Percentiles rank a stretch among this genome's conserved stretches.
Evolutionary conservation across 1,140 invertebrate species (phyloP).

Genomic region (Gyrodactylus salaris): DNA sequence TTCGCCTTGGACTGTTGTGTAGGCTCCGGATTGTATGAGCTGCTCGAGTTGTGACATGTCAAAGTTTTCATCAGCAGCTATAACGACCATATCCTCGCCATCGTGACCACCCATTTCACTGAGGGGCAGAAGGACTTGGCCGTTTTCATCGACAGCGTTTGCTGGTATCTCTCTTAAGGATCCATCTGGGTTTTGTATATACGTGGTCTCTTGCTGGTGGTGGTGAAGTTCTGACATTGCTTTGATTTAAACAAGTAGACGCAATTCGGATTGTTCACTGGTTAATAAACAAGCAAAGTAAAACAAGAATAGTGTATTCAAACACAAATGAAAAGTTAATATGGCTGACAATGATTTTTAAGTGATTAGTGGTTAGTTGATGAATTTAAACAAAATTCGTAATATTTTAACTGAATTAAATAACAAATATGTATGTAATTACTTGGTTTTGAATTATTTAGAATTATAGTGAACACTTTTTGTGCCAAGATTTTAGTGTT

Average conservation of each 20-base stretch:
- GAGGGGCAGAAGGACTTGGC: not conserved
- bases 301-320: not conserved
- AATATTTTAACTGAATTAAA: too few relatives aligned
- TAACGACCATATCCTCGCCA: constrained; percentile 5
- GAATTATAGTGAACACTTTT: too few relatives aligned
- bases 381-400: not conserved
- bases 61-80: not conserved
- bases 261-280: not conserved
- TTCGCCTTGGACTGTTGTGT: not conserved
- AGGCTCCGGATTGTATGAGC: not conserved
- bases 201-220: not conserved
- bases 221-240: not conserved
- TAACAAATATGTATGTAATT: too few relatives aligned
- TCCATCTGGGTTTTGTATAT: not conserved
- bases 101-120: not conserved
- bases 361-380: too few relatives aligned
- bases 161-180: not conserved
- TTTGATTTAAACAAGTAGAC: not conserved
- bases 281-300: not conserved
- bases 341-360: not conserved
- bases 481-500: too few relatives aligned
- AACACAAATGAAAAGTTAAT: not conserved
- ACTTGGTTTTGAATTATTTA: too few relatives aligned
- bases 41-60: not conserved
- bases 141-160: not conserved